Conservation (phyloP, 2,797 vertebrate genomes). For the Intellagama lesueurii region DNA sequence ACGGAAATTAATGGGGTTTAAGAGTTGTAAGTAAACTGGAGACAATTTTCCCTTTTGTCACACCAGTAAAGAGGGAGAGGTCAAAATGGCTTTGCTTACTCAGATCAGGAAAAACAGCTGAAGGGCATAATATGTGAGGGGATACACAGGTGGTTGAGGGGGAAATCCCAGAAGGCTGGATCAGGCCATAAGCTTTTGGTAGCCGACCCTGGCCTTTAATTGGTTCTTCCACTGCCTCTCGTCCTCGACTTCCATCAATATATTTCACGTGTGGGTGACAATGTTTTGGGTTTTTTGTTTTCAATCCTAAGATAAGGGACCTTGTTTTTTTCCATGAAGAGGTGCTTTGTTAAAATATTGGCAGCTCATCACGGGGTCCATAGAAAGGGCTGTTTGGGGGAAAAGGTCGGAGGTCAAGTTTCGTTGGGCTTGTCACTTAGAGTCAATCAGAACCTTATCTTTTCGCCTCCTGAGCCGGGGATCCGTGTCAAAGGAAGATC, state of each 20-base stretch:
- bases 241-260: not conserved
- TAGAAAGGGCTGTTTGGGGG: not conserved
- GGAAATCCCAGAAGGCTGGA: not conserved
- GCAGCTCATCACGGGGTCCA: not conserved
- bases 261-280: not conserved
- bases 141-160: not conserved
- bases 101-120: not conserved
- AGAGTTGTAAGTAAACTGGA: too few species aligned
- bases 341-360: slow-evolving; percentile 31
- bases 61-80: not conserved
- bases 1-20: too few species aligned
- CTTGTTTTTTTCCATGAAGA: not conserved
- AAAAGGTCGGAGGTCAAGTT: slow-evolving; percentile 11
- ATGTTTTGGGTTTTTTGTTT: not conserved
- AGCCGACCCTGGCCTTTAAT: not conserved
- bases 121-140: not conserved
- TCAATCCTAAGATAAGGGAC: not conserved
- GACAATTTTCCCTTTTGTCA: not conserved
- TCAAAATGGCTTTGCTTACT: not conserved
- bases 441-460: not conserved
- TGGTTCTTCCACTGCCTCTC: not conserved
- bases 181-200: not conserved
- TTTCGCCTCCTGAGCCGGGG: not conserved
- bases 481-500: slow-evolving; percentile 55
- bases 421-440: slow-evolving; percentile 9